A percentile compares a stretch with the other conserved stretches of the same genome.
Conservation (phyloP, 1,140 invertebrate genomes). For the Ostrea denselamellosa region DNA sequence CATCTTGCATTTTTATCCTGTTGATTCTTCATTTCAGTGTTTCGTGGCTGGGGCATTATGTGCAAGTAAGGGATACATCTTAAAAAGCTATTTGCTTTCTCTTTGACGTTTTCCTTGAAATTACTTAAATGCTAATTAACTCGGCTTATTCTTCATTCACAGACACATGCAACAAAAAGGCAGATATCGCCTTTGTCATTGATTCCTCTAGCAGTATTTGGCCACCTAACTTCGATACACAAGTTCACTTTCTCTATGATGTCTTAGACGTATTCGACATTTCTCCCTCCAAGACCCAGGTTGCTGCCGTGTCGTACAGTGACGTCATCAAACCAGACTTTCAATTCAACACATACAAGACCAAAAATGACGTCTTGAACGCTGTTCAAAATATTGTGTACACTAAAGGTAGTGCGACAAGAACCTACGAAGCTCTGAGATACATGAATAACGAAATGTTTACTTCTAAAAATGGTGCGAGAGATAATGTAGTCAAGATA, state of each 20-base stretch:
- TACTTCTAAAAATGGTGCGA: slow-evolving; percentile 54
- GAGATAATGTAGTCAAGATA: slow-evolving; percentile 62
- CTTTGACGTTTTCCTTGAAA: neutral
- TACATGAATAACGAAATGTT: slow-evolving; percentile 57
- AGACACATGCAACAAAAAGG: slow-evolving; percentile 56
- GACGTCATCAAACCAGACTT: slow-evolving; percentile 61
- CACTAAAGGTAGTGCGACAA: slow-evolving; percentile 57
- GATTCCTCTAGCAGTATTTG: slow-evolving; percentile 72
- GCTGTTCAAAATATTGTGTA: slow-evolving; percentile 59
- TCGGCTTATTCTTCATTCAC: neutral
- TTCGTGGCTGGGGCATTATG: neutral
- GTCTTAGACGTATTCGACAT: slow-evolving; percentile 66
- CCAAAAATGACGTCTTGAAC: slow-evolving; percentile 53
- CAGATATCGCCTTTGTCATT: slow-evolving; percentile 71
- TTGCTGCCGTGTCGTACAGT: slow-evolving; percentile 63
- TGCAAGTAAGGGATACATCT: neutral
- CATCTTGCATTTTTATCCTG: neutral
- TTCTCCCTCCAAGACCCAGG: slow-evolving; percentile 58
- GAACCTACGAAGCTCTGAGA: slow-evolving; percentile 59
- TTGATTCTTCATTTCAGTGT: neutral
- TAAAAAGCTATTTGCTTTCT: neutral
- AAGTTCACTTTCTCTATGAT: slow-evolving; percentile 67
- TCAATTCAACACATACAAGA: slow-evolving; percentile 56
- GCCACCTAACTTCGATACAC: slow-evolving; percentile 63
- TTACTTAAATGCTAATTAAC: neutral